Base-by-base conservation (phyloP, 2,797 vertebrate species). In the Sebastes goodei region DNA sequence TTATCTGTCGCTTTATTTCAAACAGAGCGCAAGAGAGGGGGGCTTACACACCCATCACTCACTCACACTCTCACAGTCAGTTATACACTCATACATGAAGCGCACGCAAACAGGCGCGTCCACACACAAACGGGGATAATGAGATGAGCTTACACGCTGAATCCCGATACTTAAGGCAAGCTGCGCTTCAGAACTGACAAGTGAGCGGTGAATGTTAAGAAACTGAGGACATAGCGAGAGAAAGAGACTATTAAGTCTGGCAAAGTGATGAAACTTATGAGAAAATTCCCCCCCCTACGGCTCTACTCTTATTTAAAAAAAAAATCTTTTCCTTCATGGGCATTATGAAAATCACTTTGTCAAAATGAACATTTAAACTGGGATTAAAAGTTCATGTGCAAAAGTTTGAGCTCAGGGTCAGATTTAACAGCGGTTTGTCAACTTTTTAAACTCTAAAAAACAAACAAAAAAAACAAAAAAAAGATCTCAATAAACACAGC, bases 1-100 rank as follows among this genome's bases (percentile, higher is more conserved):
- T 95, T 94, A 95, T 94, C 89, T 93, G 94, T 94, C 92, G 92
- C 92, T 93, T 93, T 93, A 94, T 94, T 94, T 94, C 93, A 93
- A 94, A 95, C 93, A 87, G 93, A 92, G 86, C 72, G 81, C 86
- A 12, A 82, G 90, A 88, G 90, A 91, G 89, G 89, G 84, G 86
- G 92, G 94, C 93, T 95, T 95, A 94, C 86, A 62, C 90, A 86
- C 88, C 91, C 90, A 88, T 93, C 92, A 93, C 89, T 94, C 94
- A 93, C 89, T 90, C 90, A 91, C 88, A 77, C 80, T 89, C 91
- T 89, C 90, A 92, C 88, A 87, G 86, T 88, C 82, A 64, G 87
- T 85, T 85, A 84, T 88, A 85, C 82, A 83, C 92, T 89, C 70
- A 69, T 80, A 89, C 82, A 78, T 75, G 85, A 74, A 55, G 81